These are phyloP conservation scores for Charina bottae DNA, from an alignment of 2,113 vertebrate species.

Conservation along the genomic window DNA sequence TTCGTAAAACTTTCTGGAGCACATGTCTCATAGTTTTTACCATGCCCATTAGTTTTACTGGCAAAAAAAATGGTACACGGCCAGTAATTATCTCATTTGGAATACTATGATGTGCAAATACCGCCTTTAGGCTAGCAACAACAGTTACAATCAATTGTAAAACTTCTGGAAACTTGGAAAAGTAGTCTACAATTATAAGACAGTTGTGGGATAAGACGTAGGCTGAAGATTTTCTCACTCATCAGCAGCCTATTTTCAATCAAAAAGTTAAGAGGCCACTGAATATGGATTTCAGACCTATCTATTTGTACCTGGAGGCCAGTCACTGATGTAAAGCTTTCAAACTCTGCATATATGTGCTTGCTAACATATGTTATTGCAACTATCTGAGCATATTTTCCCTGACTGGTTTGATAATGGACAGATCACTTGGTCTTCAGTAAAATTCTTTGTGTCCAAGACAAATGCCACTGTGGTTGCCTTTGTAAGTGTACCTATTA, in stretches of 20 bases:
- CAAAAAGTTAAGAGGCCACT: not conserved
- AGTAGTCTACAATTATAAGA: not conserved
- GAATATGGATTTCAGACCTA: not conserved
- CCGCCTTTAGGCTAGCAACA: not conserved
- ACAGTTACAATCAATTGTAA: not conserved
- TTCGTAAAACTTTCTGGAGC: not conserved
- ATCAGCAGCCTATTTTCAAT: not conserved
- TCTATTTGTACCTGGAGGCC: not conserved
- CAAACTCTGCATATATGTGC: too few relatives aligned
- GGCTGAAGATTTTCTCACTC: not conserved
- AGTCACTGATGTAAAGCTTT: too few relatives aligned
- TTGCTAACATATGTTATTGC: too few relatives aligned
- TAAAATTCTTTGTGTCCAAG: too few relatives aligned
- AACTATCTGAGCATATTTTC: too few relatives aligned
- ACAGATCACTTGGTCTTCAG: too few relatives aligned
- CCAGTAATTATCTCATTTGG: not conserved
- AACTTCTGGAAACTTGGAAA: too few relatives aligned
- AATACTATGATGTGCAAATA: not conserved
- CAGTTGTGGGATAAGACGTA: not conserved
- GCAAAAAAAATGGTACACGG: not conserved
- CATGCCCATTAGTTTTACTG: not conserved
- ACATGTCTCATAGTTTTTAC: not conserved
- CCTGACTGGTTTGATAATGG: too few relatives aligned
- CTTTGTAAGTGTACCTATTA: too few relatives aligned
- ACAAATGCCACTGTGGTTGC: too few relatives aligned